These are phyloP conservation scores for Metalampra italica DNA, from an alignment of 2,888 invertebrate species.

Conservation along the genomic window DNA sequence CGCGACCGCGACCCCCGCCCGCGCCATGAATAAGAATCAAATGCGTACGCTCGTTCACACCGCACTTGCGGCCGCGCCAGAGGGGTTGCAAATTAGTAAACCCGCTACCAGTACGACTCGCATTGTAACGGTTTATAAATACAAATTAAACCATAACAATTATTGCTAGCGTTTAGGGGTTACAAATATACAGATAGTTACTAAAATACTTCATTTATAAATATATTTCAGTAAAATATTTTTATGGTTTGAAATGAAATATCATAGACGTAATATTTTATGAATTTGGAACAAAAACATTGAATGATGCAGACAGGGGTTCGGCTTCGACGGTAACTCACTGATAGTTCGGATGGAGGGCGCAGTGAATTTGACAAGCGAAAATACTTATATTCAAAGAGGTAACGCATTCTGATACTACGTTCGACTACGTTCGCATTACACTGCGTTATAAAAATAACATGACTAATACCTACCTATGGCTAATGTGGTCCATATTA, in stretches of 20 bases:
- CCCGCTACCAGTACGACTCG: slow-evolving; percentile 44
- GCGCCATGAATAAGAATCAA: slow-evolving; percentile 74
- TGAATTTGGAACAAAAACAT: slow-evolving; percentile 23
- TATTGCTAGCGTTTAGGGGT: slow-evolving; percentile 26
- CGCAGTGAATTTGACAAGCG: slow-evolving; percentile 53
- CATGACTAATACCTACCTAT: neutral
- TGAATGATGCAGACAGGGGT: slow-evolving; percentile 36
- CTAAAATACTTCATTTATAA: too few species aligned
- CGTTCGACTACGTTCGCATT: neutral
- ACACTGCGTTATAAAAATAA: neutral
- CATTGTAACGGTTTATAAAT: slow-evolving; percentile 69
- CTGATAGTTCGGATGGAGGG: slow-evolving; percentile 44
- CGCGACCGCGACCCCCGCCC: slow-evolving; percentile 52
- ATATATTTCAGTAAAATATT: too few species aligned
- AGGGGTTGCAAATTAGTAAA: slow-evolving; percentile 70
- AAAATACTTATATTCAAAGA: slow-evolving; percentile 47
- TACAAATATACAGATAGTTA: too few species aligned
- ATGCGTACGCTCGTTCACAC: slow-evolving; percentile 50
- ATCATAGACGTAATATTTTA: slow-evolving; percentile 15
- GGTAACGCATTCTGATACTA: slow-evolving; percentile 20
- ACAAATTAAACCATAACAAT: slow-evolving; percentile 59
- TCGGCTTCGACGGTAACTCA: slow-evolving; percentile 21
- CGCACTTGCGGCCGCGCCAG: slow-evolving; percentile 24
- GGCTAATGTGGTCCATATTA: neutral
- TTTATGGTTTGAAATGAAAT: slow-evolving; percentile 5